phyloP scores from a whole-genome alignment of 1,140 invertebrate genomes.

The Diabrotica undecimpunctata region DNA sequence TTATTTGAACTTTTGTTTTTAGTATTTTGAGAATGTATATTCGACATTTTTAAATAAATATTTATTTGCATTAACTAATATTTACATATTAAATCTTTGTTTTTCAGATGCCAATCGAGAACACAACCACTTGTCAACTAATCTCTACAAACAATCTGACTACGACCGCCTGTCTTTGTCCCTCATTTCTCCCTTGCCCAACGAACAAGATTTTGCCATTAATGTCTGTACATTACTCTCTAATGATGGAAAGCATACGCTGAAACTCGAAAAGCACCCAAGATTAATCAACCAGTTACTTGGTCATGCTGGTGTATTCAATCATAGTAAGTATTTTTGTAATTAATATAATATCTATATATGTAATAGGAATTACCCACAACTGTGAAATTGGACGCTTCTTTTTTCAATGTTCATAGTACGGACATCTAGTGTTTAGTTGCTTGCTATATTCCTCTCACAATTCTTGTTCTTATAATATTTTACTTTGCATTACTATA shows the following conservation, averaged over 20 bases:
- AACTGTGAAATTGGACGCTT: no score
- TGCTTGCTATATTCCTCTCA: no score
- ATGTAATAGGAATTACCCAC: no score
- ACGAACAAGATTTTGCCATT: constrained; percentile 97
- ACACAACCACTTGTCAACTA: constrained; percentile 64
- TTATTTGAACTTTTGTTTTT: no score
- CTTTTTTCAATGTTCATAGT: no score
- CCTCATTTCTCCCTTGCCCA: constrained; percentile 89
- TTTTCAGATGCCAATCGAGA: constrained; percentile 42
- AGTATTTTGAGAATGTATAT: no score
- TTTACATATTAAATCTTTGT: background rate
- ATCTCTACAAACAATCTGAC: constrained; percentile 73
- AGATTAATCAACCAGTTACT: constrained; percentile 83
- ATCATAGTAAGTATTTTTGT: constrained; percentile 64
- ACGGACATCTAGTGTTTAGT: no score
- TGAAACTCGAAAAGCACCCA: constrained; percentile 80
- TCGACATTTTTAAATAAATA: no score
- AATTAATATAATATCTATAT: background rate
- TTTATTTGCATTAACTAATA: no score
- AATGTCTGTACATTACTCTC: constrained; percentile 95
- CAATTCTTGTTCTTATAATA: no score
- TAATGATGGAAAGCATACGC: constrained; percentile 84
- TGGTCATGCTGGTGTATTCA: constrained; percentile 91
- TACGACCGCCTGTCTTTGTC: constrained; percentile 87
- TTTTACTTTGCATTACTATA: no score